Conservation (phyloP, 2,113 vertebrate species). For the Mellivora capensis region DNA sequence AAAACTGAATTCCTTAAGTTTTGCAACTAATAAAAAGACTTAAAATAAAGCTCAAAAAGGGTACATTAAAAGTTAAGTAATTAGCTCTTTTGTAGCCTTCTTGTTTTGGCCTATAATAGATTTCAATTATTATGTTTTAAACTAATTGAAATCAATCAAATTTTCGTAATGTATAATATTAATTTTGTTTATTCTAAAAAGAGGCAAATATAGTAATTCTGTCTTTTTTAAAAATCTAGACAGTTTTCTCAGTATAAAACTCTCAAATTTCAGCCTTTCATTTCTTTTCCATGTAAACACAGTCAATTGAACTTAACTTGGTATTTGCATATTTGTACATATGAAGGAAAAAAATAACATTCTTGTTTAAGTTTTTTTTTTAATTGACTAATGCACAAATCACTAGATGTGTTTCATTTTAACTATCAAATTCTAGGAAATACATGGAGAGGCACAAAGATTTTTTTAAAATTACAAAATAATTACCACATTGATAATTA, state of each 20-base stretch:
- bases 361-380: background rate
- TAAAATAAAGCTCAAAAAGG: background rate
- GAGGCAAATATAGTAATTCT: background rate
- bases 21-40: background rate
- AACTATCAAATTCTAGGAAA: background rate
- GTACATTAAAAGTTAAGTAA: background rate
- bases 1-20: background rate
- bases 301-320: background rate
- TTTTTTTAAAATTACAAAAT: background rate
- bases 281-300: background rate
- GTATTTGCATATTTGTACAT: background rate
- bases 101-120: background rate
- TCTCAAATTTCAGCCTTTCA: background rate
- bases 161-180: background rate
- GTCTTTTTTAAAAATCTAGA: background rate
- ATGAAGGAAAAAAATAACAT: background rate
- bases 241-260: background rate
- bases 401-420: background rate
- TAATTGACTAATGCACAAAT: background rate
- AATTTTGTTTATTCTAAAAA: background rate
- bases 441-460: background rate
- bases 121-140: background rate
- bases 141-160: background rate
- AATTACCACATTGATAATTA: background rate
- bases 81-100: background rate